A percentile compares a stretch with the other conserved stretches of the same genome.
Evolutionary conservation across 2,888 invertebrate genomes (phyloP).

Genomic region (Meliscaeva auricollis): DNA sequence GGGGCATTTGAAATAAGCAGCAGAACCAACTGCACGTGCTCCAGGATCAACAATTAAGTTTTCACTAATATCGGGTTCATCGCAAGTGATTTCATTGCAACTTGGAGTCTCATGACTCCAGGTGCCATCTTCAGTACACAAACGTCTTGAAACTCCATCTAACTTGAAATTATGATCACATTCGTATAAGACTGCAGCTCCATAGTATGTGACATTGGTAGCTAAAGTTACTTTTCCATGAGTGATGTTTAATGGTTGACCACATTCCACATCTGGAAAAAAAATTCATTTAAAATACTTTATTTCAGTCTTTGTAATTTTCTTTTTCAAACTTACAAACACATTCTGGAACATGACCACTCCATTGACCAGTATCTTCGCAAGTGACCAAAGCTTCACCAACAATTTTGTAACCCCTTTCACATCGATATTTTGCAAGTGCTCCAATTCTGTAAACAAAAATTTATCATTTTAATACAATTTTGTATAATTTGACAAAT

Average conservation of each 20-base stretch:
- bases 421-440: constrained; percentile 94
- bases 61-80: constrained; percentile 87
- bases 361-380: constrained; percentile 94
- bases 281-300: background rate
- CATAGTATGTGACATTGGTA: constrained; percentile 95
- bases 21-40: constrained; percentile 90
- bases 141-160: constrained; percentile 92
- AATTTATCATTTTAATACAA: background rate
- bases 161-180: constrained; percentile 92
- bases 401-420: constrained; percentile 93
- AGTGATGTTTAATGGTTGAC: constrained; percentile 88
- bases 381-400: constrained; percentile 94
- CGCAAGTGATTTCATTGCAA: constrained; percentile 94
- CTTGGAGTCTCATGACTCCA: constrained; percentile 94
- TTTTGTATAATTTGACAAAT: background rate
- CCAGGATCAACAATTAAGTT: constrained; percentile 87
- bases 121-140: constrained; percentile 94
- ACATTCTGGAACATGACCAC: constrained; percentile 92
- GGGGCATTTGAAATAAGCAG: constrained; percentile 93
- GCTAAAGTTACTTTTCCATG: constrained; percentile 92
- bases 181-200: constrained; percentile 93
- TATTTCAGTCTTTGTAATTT: background rate
- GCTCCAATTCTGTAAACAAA: constrained; percentile 88
- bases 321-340: constrained; percentile 88
- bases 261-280: constrained; percentile 92